Base-by-base conservation (phyloP, 1,140 invertebrate genomes). In the Luehdorfia chinensis region DNA sequence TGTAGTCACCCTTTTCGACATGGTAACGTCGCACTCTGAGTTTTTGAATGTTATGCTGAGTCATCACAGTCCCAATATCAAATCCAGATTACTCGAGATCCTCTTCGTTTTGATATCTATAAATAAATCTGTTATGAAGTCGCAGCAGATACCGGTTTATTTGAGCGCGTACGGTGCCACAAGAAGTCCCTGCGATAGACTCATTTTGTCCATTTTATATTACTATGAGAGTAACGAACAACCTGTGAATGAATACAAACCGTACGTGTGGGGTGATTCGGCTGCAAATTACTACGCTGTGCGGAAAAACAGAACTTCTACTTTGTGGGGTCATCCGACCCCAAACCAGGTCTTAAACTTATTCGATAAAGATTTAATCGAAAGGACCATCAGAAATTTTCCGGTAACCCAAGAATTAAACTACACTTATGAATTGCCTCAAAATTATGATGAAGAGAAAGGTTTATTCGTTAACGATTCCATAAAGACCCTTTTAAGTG, bases 221-320 rank as follows among this genome's bases (percentile, higher is more conserved):
- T 86, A 88, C 50, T 93, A 93, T 59, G 93, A 94, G 72, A 74
- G 66, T 19, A 86, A 88, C 36, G 87, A 88, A 8, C 78, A 90
- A 23, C 89, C 89, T 48, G 86, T 94, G 7, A 86, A 89, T 31
- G 87, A 92, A 77, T 95, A 90, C 60, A 91, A 91, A 52, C 94
- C 94, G 7, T 95, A 93, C 61, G 81, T 96, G 0, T 96, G 93
- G 91, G 94, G 95, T 3, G 90, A 90, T 66, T 90, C 91, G 8
- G 94, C 94, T 0, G 90, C 93, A 6, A 90, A 89, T 19, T 91
- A 94, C 74, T 95, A 95, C 59, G 91, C 92, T 7, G 84, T 94
- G 0, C 88, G 90, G 66, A 90, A 47, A 88, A 91, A 59, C 87
- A 90, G 56, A 87, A 81, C 51, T 9, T 72, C 72, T 4, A 87